phyloP scores from a whole-genome alignment of 2,888 invertebrate genomes.

The Volucella inflata region DNA sequence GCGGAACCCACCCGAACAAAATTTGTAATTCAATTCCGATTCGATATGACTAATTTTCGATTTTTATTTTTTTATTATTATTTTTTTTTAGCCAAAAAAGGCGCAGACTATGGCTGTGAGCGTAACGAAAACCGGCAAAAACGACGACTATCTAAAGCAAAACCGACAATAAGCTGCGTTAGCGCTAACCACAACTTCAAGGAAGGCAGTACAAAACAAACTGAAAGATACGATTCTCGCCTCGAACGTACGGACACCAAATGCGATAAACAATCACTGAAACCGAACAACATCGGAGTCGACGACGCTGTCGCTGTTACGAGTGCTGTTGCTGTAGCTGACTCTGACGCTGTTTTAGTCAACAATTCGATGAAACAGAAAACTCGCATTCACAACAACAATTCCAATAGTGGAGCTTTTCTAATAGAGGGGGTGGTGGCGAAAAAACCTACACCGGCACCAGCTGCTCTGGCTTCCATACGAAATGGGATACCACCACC shows the following conservation, averaged over 20 bases:
- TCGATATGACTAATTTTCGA: constrained; percentile 48
- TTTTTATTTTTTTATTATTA: constrained; percentile 14
- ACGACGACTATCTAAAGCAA: constrained; percentile 33
- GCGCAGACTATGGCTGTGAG: constrained; percentile 37
- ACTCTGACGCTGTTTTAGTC: constrained; percentile 26
- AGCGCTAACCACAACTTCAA: constrained; percentile 44
- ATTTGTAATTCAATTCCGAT: constrained; percentile 61
- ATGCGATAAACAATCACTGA: constrained; percentile 66
- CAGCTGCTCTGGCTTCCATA: constrained; percentile 29
- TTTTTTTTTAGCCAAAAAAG: constrained; percentile 54
- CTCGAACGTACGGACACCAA: constrained; percentile 50
- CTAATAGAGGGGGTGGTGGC: constrained; percentile 26
- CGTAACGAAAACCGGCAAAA: constrained; percentile 37
- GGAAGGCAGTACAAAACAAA: constrained; percentile 65
- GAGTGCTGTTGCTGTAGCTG: not conserved
- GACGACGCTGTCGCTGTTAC: constrained; percentile 20
- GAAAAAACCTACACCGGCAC: constrained; percentile 52
- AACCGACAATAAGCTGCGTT: constrained; percentile 8
- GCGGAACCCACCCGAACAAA: constrained; percentile 58
- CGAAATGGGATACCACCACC: constrained; percentile 38
- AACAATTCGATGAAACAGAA: constrained; percentile 48
- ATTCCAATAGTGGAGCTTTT: constrained; percentile 55
- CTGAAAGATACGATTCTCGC: constrained; percentile 58
- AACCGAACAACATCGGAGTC: constrained; percentile 21
- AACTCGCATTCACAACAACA: constrained; percentile 29